Evolutionary conservation across 2,888 invertebrate species (phyloP).

Genomic region (Neoaliturus tenellus): DNA sequence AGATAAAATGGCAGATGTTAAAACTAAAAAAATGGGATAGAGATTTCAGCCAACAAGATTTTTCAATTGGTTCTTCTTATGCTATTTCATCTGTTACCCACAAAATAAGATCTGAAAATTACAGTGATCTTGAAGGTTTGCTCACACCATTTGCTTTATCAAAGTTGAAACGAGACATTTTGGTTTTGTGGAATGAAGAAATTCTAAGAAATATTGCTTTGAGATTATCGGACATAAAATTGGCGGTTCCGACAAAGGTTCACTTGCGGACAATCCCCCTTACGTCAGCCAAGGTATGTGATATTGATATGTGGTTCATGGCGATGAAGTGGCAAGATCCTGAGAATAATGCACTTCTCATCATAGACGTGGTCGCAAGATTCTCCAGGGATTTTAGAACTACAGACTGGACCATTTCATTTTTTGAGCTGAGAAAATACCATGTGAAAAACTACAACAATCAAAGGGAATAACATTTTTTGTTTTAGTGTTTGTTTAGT

Average conservation of each 20-base stretch:
- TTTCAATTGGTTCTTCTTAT: not conserved
- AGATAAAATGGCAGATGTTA: slow-evolving; percentile 25
- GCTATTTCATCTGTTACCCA: not conserved
- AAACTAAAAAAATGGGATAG: slow-evolving; percentile 31
- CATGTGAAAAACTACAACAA: slow-evolving; percentile 12
- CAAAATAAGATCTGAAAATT: not conserved
- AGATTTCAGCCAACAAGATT: slow-evolving; percentile 2
- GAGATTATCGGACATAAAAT: not conserved
- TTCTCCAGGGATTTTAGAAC: not conserved
- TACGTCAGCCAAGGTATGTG: not conserved
- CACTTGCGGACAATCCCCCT: not conserved
- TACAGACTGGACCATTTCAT: slow-evolving; percentile 35
- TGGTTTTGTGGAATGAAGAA: slow-evolving; percentile 39
- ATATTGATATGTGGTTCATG: slow-evolving; percentile 44
- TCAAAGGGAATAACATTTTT: not conserved
- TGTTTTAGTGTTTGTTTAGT: not conserved
- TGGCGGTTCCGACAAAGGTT: slow-evolving; percentile 25
- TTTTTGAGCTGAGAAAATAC: slow-evolving; percentile 32
- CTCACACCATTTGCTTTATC: slow-evolving; percentile 23
- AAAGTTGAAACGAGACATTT: slow-evolving; percentile 18
- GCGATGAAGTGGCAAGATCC: slow-evolving; percentile 38
- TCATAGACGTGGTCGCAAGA: slow-evolving; percentile 23
- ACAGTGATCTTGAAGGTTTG: not conserved
- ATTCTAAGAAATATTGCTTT: not conserved
- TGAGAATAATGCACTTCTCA: not conserved